These are phyloP conservation scores for Anguilla megastoma DNA, from an alignment of 2,797 vertebrate species.

Conservation along the genomic window DNA sequence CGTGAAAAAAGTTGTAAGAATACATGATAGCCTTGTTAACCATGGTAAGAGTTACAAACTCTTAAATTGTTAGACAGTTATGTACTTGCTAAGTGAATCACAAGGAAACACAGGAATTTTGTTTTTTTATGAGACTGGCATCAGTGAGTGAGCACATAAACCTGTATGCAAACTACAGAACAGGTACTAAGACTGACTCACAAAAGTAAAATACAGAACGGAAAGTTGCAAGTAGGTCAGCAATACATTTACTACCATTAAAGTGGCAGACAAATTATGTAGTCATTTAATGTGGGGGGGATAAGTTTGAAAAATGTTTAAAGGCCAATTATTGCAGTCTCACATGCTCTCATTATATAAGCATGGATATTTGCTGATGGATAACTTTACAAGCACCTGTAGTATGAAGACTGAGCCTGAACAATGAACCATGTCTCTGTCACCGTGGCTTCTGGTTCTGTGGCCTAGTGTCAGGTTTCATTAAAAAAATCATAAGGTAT, in stretches of 20 bases:
- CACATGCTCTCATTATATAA: neutral
- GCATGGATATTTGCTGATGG: neutral
- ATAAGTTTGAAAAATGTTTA: neutral
- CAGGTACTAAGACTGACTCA: neutral
- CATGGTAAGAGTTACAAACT: neutral
- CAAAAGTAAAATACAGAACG: neutral
- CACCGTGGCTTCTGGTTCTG: neutral
- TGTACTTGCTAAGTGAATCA: neutral
- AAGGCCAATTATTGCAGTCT: neutral
- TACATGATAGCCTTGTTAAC: neutral
- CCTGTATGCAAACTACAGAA: neutral
- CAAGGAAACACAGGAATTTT: neutral
- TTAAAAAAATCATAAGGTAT: neutral
- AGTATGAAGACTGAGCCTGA: neutral
- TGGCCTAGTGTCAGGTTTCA: neutral
- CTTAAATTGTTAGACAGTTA: neutral
- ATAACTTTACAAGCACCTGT: neutral
- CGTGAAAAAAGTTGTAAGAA: neutral
- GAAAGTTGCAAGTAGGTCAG: neutral
- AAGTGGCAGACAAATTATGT: neutral
- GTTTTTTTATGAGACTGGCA: neutral
- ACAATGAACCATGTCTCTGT: neutral
- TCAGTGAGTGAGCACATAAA: neutral
- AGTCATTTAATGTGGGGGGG: neutral
- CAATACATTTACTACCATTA: neutral